A percentile compares a stretch with the other conserved stretches of the same genome.
Conservation (phyloP, 2,888 invertebrate species). For the Lasioglossum villosulum region DNA sequence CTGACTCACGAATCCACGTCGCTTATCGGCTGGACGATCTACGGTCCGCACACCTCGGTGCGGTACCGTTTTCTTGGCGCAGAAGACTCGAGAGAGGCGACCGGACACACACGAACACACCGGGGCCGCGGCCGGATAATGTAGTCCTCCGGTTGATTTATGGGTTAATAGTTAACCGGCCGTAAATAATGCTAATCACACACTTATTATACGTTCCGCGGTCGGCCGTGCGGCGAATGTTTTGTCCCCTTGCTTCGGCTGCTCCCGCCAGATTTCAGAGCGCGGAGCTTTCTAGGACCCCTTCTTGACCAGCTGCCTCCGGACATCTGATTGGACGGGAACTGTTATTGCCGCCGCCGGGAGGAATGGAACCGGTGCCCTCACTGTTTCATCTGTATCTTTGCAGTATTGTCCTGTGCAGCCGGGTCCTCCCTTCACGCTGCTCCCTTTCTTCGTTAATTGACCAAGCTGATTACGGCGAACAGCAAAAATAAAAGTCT, state of each 20-base stretch:
- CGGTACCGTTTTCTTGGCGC: slow-evolving; percentile 65
- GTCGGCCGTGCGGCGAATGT: slow-evolving; percentile 74
- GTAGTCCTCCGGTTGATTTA: slow-evolving; percentile 81
- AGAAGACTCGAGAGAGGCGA: slow-evolving; percentile 36
- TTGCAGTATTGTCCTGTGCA: slow-evolving; percentile 1
- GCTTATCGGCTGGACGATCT: slow-evolving; percentile 70
- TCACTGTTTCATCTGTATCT: slow-evolving; percentile 7
- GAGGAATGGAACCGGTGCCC: not conserved
- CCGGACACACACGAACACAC: slow-evolving; percentile 72
- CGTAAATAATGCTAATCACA: slow-evolving; percentile 85
- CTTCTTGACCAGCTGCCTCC: slow-evolving; percentile 21
- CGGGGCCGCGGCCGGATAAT: slow-evolving; percentile 70
- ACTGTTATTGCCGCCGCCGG: slow-evolving; percentile 26
- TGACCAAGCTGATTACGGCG: not conserved
- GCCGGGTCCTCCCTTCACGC: not conserved
- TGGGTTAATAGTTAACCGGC: slow-evolving; percentile 84
- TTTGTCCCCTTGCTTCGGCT: slow-evolving; percentile 72
- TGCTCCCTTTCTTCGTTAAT: not conserved
- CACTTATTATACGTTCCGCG: slow-evolving; percentile 83
- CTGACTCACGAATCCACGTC: slow-evolving; percentile 62
- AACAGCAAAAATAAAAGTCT: not conserved
- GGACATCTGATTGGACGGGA: slow-evolving; percentile 35
- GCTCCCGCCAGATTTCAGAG: slow-evolving; percentile 51
- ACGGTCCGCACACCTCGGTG: slow-evolving; percentile 64
- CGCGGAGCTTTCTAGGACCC: slow-evolving; percentile 17